These are phyloP conservation scores for Proisotoma minuta DNA, from an alignment of 2,888 invertebrate genomes.

Conservation along the genomic window DNA sequence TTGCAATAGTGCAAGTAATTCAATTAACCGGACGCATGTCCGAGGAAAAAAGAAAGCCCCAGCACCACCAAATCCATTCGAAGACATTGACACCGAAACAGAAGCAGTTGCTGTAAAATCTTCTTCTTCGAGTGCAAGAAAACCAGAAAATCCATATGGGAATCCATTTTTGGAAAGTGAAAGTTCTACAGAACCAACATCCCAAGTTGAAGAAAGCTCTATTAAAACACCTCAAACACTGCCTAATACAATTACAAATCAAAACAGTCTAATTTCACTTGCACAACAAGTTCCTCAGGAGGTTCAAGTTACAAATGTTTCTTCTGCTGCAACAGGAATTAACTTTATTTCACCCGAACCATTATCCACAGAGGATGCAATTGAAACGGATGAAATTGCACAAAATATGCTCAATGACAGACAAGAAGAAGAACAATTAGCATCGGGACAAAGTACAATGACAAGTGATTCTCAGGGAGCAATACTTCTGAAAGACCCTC, in stretches of 20 bases:
- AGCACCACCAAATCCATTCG: constrained; percentile 43
- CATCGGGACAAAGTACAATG: neutral
- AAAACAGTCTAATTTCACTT: too few species aligned
- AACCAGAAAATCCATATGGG: constrained; percentile 3
- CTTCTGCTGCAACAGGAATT: constrained; percentile 1
- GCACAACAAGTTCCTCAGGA: neutral
- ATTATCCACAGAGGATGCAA: neutral
- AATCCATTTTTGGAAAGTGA: neutral
- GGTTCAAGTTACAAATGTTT: neutral
- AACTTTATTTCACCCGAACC: neutral
- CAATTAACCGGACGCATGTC: constrained; percentile 29
- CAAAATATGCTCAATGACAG: constrained; percentile 43
- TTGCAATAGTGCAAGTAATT: constrained; percentile 5
- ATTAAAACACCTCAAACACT: too few species aligned
- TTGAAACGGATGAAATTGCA: constrained; percentile 45
- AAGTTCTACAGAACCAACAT: neutral
- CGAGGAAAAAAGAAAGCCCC: constrained; percentile 44
- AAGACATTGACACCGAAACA: constrained; percentile 29
- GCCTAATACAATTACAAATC: too few species aligned
- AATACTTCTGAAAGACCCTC: neutral
- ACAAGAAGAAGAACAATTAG: constrained; percentile 30
- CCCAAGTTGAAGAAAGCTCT: neutral
- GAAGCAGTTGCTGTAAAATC: too few species aligned
- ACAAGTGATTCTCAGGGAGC: neutral
- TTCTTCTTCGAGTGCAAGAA: too few species aligned